Conservation (phyloP, 1,140 invertebrate genomes). For the Lordiphosa stackelbergi region DNA sequence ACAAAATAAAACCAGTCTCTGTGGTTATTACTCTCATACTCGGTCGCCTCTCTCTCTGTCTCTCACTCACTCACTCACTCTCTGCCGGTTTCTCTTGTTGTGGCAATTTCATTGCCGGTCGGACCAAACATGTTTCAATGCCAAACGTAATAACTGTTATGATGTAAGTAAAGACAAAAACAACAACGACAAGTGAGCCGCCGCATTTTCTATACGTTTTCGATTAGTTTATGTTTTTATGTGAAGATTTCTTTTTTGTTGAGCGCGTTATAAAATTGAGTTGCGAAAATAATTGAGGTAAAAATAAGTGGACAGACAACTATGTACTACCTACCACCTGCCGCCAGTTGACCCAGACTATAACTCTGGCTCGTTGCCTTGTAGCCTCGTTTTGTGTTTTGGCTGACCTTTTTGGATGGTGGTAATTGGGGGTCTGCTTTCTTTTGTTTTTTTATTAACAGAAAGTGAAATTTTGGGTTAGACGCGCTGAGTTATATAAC, state of each 20-base stretch:
- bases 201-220: constrained; percentile 31
- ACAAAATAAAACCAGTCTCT: constrained; percentile 42
- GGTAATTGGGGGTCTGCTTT: constrained; percentile 22
- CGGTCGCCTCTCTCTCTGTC: no score
- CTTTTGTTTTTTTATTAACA: constrained; percentile 16
- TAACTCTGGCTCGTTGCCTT: constrained; percentile 1
- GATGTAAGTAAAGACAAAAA: constrained; percentile 57
- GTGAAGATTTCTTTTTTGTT: constrained; percentile 22
- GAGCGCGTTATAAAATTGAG: constrained; percentile 53
- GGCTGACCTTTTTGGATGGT: constrained; percentile 33
- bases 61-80: constrained; percentile 25
- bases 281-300: constrained; percentile 60
- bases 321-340: constrained; percentile 31
- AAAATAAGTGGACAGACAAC: constrained; percentile 36
- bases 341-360: constrained; percentile 31
- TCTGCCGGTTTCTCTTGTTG: constrained; percentile 39
- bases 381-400: constrained; percentile 10
- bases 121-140: constrained; percentile 69
- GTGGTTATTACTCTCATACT: constrained; percentile 21
- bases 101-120: constrained; percentile 70
- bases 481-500: constrained; percentile 22
- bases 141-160: constrained; percentile 76
- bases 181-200: constrained; percentile 17
- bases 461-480: constrained; percentile 34
- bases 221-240: constrained; percentile 57